phyloP scores from a whole-genome alignment of 2,797 vertebrate species.

The Paguma larvata region DNA sequence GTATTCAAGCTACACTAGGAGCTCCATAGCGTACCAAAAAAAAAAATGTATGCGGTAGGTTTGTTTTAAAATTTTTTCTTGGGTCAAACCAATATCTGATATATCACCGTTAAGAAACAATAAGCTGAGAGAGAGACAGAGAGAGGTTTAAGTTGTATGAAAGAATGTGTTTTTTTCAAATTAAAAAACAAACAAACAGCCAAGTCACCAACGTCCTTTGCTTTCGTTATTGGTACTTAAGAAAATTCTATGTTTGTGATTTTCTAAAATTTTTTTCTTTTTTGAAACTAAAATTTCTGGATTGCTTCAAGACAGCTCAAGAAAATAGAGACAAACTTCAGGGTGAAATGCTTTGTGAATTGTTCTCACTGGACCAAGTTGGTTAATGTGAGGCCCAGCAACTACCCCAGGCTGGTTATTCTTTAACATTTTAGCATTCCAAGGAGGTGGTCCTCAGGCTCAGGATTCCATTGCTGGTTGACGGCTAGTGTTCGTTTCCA shows the following conservation, averaged over 20 bases:
- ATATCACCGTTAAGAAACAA: background rate
- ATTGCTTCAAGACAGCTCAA: background rate
- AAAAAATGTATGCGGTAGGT: background rate
- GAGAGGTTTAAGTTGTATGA: background rate
- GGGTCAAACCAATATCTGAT: background rate
- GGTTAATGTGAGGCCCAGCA: too few relatives aligned
- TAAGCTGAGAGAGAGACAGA: background rate
- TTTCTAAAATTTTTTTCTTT: background rate
- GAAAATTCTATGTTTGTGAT: background rate
- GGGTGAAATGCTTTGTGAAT: background rate
- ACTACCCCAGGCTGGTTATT: background rate
- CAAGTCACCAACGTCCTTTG: background rate
- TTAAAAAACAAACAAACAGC: background rate
- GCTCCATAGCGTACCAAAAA: background rate
- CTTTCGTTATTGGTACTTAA: slow-evolving; percentile 7
- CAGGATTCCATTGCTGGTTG: background rate
- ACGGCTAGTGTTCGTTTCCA: background rate
- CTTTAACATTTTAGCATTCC: background rate
- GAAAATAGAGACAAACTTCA: background rate
- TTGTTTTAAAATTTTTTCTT: background rate
- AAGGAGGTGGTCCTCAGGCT: background rate
- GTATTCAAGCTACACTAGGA: too few relatives aligned
- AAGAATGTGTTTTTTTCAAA: background rate
- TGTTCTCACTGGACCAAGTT: background rate
- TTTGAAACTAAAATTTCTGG: background rate